A percentile compares a stretch with the other conserved stretches of the same genome.
Conservation (phyloP, 2,888 invertebrate species). For the Theretra japonica region DNA sequence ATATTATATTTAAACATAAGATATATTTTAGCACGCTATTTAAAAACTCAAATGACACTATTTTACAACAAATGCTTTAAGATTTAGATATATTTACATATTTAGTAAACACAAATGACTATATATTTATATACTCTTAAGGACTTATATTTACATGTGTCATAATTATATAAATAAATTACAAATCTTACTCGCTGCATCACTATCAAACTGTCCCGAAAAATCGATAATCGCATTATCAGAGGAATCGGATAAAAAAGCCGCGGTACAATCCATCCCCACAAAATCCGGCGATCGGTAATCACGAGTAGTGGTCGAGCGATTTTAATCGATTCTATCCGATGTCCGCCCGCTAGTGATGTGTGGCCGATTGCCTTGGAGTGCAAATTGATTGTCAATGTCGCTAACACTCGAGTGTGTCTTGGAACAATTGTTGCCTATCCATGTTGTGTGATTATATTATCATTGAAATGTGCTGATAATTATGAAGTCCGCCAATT, state of each 20-base stretch:
- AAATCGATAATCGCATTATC: neutral
- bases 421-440: neutral
- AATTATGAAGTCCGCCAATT: too few species aligned
- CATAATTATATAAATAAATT: too few species aligned
- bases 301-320: constrained; percentile 39
- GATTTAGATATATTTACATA: too few species aligned
- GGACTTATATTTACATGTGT: too few species aligned
- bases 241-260: neutral
- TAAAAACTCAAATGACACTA: too few species aligned
- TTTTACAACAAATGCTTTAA: too few species aligned
- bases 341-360: constrained; percentile 7
- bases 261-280: neutral
- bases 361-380: constrained; percentile 6
- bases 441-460: neutral
- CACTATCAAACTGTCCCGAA: too few species aligned
- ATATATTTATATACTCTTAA: too few species aligned
- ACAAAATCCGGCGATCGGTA: constrained; percentile 34
- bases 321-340: constrained; percentile 42
- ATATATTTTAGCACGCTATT: too few species aligned
- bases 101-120: too few species aligned
- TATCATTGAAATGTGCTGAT: too few species aligned
- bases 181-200: neutral
- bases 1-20: too few species aligned
- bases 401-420: constrained; percentile 6
- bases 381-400: constrained; percentile 25